These are phyloP conservation scores for Amphiprion ocellaris DNA, from an alignment of 2,113 vertebrate genomes.

Conservation along the genomic window DNA sequence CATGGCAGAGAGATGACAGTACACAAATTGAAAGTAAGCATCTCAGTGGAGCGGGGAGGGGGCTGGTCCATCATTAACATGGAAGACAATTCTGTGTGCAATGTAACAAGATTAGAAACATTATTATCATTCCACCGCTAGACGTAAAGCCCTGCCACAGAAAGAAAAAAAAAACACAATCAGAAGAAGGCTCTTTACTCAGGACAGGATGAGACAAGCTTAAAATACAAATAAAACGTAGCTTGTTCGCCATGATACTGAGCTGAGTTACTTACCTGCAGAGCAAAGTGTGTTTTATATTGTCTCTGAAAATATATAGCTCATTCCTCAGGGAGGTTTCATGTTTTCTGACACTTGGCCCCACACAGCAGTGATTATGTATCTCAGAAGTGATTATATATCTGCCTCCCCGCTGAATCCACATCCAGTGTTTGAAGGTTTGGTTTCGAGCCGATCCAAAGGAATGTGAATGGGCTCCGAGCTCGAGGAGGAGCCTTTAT, in stretches of 20 bases:
- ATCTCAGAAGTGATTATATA: slow-evolving; percentile 63
- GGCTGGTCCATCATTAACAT: slow-evolving; percentile 83
- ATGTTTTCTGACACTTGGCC: slow-evolving; percentile 59
- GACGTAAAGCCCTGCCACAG: slow-evolving; percentile 66
- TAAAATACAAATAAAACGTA: background rate
- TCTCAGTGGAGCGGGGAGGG: slow-evolving; percentile 71
- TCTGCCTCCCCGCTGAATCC: slow-evolving; percentile 7
- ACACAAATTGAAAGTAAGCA: slow-evolving; percentile 88
- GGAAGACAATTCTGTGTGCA: slow-evolving; percentile 84
- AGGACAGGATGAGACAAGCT: slow-evolving; percentile 10
- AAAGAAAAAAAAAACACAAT: slow-evolving; percentile 30
- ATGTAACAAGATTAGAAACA: slow-evolving; percentile 87
- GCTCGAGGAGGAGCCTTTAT: slow-evolving; percentile 62
- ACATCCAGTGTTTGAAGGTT: slow-evolving; percentile 30
- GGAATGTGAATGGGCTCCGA: slow-evolving; percentile 67
- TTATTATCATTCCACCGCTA: slow-evolving; percentile 79
- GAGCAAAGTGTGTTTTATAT: slow-evolving; percentile 26
- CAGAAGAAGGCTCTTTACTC: slow-evolving; percentile 25
- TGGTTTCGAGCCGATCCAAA: slow-evolving; percentile 43
- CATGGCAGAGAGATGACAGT: slow-evolving; percentile 84
- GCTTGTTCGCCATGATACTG: background rate
- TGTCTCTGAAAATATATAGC: slow-evolving; percentile 41
- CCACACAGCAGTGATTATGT: slow-evolving; percentile 55
- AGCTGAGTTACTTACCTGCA: slow-evolving; percentile 41
- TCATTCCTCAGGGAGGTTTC: slow-evolving; percentile 31